Conservation (phyloP, 2,113 vertebrate species). For the Turnix velox region DNA sequence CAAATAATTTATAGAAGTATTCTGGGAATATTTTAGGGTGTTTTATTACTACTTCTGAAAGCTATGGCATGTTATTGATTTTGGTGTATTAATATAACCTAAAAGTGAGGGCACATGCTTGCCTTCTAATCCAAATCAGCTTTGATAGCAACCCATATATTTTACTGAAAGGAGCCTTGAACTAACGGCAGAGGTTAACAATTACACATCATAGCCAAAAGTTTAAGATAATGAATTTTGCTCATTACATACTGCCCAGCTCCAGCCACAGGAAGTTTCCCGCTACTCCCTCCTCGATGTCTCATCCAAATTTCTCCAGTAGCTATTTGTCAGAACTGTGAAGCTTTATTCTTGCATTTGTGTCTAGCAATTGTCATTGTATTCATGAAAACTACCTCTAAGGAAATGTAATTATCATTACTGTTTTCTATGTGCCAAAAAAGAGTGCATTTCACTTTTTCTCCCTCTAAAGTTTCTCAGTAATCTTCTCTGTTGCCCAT, state of each 20-base stretch:
- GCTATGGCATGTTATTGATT: constrained; percentile 78
- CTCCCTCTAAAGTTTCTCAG: not conserved
- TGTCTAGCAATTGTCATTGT: not conserved
- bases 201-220: constrained; percentile 69
- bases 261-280: constrained; percentile 1
- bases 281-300: not conserved
- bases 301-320: constrained; percentile 16
- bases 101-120: constrained; percentile 67
- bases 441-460: not conserved
- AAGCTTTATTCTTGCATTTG: not conserved
- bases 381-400: constrained; percentile 23
- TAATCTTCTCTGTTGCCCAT: not conserved
- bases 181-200: constrained; percentile 71
- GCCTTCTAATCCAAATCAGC: constrained; percentile 72
- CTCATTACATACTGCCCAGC: constrained; percentile 32
- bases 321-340: not conserved
- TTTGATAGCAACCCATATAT: constrained; percentile 69
- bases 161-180: constrained; percentile 69
- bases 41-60: constrained; percentile 82
- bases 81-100: constrained; percentile 78
- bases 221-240: constrained; percentile 73
- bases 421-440: constrained; percentile 23
- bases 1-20: constrained; percentile 83
- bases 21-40: constrained; percentile 82
- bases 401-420: constrained; percentile 27